Percentiles rank a stretch among this genome's conserved stretches.
phyloP scores from a whole-genome alignment of 1,140 invertebrate species.

The Globodera rostochiensis region DNA sequence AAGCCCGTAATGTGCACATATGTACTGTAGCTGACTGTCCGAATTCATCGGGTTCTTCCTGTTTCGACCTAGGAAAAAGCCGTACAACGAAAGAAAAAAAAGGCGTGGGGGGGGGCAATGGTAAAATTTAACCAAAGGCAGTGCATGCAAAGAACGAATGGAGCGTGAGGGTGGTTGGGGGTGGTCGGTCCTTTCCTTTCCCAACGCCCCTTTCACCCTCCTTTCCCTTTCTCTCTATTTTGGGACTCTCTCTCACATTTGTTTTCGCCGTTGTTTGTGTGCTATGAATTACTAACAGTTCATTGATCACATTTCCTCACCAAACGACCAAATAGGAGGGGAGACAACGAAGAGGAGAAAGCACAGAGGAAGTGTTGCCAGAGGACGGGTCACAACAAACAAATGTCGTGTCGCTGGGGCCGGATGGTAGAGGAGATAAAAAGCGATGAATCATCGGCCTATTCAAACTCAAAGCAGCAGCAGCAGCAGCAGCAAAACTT shows the following conservation, averaged over 20 bases:
- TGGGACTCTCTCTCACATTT: background rate
- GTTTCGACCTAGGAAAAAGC: no score
- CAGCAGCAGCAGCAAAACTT: background rate
- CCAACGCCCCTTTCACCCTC: background rate
- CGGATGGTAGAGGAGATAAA: background rate
- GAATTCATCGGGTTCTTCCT: no score
- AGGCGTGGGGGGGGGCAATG: background rate
- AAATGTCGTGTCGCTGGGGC: background rate
- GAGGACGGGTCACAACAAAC: background rate
- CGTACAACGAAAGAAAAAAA: background rate
- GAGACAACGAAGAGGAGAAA: background rate
- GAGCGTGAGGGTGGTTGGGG: no score
- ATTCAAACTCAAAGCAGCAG: background rate
- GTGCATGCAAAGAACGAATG: background rate
- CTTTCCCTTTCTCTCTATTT: slow-evolving; percentile 6
- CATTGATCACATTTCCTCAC: background rate
- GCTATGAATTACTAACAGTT: background rate
- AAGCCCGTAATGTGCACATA: no score
- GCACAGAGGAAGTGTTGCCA: background rate
- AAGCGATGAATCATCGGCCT: no score
- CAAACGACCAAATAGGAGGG: background rate
- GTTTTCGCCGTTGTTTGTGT: background rate
- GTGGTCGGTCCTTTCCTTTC: background rate
- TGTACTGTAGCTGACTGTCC: no score
- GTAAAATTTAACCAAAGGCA: background rate